phyloP scores from a whole-genome alignment of 2,797 vertebrate genomes.

The Cercopithecus diana region DNA sequence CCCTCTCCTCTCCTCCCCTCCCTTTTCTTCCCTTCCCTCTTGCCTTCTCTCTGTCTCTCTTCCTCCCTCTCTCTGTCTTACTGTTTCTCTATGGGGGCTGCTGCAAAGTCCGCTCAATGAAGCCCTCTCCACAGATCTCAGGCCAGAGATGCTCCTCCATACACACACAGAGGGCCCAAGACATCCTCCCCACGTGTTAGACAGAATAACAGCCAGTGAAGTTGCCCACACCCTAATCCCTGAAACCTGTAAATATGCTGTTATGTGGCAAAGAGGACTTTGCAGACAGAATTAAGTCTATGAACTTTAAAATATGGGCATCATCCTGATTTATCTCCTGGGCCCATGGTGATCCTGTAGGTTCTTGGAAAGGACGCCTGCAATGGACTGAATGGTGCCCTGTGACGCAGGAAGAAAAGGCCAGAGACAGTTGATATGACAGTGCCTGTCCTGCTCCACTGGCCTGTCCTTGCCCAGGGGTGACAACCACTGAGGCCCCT shows the following conservation, averaged over 20 bases:
- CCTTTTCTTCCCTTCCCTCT: too few species aligned
- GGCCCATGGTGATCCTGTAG: neutral
- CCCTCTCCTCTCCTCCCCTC: rapidly evolving
- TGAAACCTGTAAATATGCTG: neutral
- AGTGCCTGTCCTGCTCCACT: neutral
- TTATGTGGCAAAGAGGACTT: neutral
- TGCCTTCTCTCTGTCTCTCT: neutral
- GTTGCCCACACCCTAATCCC: neutral
- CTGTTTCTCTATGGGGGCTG: rapidly evolving
- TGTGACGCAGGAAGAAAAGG: neutral
- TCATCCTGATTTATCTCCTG: too few species aligned
- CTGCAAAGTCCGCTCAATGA: rapidly evolving
- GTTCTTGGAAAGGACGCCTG: rapidly evolving
- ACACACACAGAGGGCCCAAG: neutral
- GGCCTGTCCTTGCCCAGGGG: neutral
- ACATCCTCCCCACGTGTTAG: rapidly evolving
- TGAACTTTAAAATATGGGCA: too few species aligned
- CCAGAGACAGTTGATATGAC: rapidly evolving
- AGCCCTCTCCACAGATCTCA: too few species aligned
- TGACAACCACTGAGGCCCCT: neutral
- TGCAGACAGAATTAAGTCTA: neutral
- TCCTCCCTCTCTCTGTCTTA: neutral
- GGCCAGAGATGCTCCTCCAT: too few species aligned
- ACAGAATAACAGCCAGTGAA: neutral
- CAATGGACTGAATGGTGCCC: too few species aligned